These are phyloP conservation scores for Cecidostiba fungosa DNA, from an alignment of 2,888 invertebrate genomes.

Conservation along the genomic window DNA sequence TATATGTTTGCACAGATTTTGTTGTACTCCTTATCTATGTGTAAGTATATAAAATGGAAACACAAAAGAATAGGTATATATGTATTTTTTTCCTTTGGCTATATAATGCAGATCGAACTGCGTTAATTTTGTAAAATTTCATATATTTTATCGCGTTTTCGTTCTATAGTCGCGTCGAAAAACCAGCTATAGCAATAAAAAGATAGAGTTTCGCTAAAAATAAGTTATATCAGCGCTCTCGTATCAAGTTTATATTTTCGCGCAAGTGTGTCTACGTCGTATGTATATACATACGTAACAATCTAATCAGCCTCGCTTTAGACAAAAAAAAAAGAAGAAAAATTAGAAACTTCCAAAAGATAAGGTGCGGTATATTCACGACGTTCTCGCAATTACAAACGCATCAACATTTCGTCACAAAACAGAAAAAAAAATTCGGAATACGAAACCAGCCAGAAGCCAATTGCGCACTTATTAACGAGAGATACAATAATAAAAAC, in stretches of 20 bases:
- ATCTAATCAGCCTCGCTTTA: slow-evolving; percentile 15
- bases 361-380: background rate
- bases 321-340: background rate
- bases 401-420: background rate
- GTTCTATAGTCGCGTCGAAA: background rate
- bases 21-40: slow-evolving; percentile 23
- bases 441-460: background rate
- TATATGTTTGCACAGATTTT: slow-evolving; percentile 30
- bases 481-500: background rate
- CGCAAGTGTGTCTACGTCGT: background rate
- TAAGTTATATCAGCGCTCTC: background rate
- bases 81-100: too few relatives aligned
- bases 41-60: background rate
- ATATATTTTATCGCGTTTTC: background rate
- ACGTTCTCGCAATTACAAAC: background rate
- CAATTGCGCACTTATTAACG: background rate
- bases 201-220: background rate
- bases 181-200: background rate
- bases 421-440: too few relatives aligned
- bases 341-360: background rate
- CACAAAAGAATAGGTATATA: background rate
- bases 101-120: too few relatives aligned
- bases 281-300: background rate
- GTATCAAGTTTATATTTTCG: background rate
- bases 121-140: background rate